Percentiles rank a stretch among this genome's conserved stretches.
Conservation (phyloP, 2,797 vertebrate genomes). For the Channa striata region DNA sequence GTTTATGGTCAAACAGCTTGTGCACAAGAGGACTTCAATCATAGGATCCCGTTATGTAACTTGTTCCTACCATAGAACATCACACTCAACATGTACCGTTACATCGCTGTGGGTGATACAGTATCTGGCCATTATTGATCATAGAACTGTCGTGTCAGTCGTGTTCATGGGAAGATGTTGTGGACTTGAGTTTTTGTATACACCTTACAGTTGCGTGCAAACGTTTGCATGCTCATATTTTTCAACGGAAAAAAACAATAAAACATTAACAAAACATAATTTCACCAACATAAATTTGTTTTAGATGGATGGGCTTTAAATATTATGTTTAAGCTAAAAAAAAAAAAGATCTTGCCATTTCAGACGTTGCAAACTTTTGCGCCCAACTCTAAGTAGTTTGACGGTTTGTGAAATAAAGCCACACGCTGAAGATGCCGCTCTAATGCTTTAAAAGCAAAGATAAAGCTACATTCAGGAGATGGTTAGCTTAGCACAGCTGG, state of each 20-base stretch:
- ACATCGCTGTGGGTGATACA: background rate
- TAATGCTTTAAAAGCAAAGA: no score
- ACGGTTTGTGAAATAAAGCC: background rate
- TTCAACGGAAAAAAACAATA: no score
- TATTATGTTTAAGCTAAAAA: no score
- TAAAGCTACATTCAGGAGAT: background rate
- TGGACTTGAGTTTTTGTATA: background rate
- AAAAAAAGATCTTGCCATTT: no score
- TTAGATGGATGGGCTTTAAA: no score
- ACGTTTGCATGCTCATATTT: no score
- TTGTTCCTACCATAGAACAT: background rate
- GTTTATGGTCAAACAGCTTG: conserved; percentile 14
- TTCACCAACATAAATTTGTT: no score
- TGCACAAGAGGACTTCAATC: conserved; percentile 17
- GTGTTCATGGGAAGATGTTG: background rate
- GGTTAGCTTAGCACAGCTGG: background rate
- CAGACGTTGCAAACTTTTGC: no score
- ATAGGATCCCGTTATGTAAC: conserved; percentile 7
- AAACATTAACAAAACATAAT: no score
- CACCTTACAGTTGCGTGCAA: no score
- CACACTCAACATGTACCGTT: background rate
- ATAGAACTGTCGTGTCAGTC: no score
- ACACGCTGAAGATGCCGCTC: background rate
- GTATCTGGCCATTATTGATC: background rate
- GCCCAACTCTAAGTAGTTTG: background rate